Conservation (phyloP, 2,113 vertebrate species). For the Corydoras sp. region DNA sequence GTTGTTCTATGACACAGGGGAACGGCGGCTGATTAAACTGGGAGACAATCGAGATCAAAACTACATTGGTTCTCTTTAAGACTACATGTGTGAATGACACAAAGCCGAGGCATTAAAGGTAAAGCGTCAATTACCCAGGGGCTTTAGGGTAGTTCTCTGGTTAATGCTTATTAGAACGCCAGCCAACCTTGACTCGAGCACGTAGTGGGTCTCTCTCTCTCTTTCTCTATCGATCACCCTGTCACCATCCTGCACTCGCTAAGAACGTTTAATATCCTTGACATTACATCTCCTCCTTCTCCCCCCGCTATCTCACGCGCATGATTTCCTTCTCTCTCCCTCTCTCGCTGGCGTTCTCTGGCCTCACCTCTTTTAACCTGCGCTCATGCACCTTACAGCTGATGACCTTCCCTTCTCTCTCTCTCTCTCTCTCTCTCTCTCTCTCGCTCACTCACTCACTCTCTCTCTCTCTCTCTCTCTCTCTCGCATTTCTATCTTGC, state of each 20-base stretch:
- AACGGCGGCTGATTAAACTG: too few species aligned
- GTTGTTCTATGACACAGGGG: too few species aligned
- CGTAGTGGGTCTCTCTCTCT: constrained; percentile 8
- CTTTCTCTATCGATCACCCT: constrained; percentile 7
- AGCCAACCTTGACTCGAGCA: too few species aligned
- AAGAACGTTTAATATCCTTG: constrained; percentile 12
- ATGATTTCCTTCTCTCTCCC: constrained; percentile 13
- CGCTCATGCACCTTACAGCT: not conserved
- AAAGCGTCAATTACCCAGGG: too few species aligned
- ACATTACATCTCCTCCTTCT: constrained; percentile 14
- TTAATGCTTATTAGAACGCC: too few species aligned
- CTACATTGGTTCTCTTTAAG: too few species aligned
- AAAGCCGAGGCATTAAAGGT: too few species aligned
- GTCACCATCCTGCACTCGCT: not conserved
- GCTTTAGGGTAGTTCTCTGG: too few species aligned
- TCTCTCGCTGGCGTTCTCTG: constrained; percentile 6
- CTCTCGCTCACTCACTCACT: not conserved
- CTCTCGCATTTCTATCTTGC: not conserved
- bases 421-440: not conserved
- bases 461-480: not conserved
- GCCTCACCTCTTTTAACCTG: constrained; percentile 1
- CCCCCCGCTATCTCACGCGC: constrained; percentile 9
- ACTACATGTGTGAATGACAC: too few species aligned
- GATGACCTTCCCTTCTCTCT: not conserved
- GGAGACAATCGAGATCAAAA: too few species aligned